phyloP scores from a whole-genome alignment of 2,888 invertebrate species.

The Orgyia antiqua region DNA sequence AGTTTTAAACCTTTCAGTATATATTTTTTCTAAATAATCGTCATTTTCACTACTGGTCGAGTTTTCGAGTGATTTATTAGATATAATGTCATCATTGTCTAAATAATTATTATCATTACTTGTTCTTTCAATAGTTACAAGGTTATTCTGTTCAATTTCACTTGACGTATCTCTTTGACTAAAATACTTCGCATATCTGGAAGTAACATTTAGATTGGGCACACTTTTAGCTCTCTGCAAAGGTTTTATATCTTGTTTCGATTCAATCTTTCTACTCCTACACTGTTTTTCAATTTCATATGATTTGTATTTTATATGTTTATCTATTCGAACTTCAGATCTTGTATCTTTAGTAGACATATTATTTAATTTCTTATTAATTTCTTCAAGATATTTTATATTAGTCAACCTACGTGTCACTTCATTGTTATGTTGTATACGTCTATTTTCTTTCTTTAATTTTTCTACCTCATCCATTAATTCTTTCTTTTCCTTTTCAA shows the following conservation, averaged over 20 bases:
- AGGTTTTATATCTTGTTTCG: slow-evolving; percentile 34
- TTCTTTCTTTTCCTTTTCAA: slow-evolving; percentile 83
- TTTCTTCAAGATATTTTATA: slow-evolving; percentile 85
- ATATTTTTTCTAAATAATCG: slow-evolving; percentile 61
- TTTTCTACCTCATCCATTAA: slow-evolving; percentile 82
- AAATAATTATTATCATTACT: slow-evolving; percentile 17
- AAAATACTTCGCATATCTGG: slow-evolving; percentile 72
- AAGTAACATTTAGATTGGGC: slow-evolving; percentile 68
- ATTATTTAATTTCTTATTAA: slow-evolving; percentile 77
- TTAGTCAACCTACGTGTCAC: slow-evolving; percentile 79
- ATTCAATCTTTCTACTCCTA: slow-evolving; percentile 39
- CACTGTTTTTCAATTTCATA: slow-evolving; percentile 64
- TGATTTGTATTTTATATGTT: slow-evolving; percentile 57
- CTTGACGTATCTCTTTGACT: slow-evolving; percentile 63
- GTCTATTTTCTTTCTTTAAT: slow-evolving; percentile 81
- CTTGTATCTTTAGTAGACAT: slow-evolving; percentile 48
- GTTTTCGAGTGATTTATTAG: slow-evolving; percentile 30
- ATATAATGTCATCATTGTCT: slow-evolving; percentile 23
- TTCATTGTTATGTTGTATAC: slow-evolving; percentile 79
- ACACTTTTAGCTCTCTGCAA: slow-evolving; percentile 66
- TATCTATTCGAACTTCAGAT: slow-evolving; percentile 41
- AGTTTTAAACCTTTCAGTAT: slow-evolving; percentile 55
- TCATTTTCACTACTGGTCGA: slow-evolving; percentile 41
- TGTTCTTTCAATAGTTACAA: slow-evolving; percentile 25
- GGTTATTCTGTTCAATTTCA: slow-evolving; percentile 40